Percentiles rank a stretch among this genome's conserved stretches.
phyloP scores from a whole-genome alignment of 2,797 vertebrate genomes.

The Cheirogaleus major region DNA sequence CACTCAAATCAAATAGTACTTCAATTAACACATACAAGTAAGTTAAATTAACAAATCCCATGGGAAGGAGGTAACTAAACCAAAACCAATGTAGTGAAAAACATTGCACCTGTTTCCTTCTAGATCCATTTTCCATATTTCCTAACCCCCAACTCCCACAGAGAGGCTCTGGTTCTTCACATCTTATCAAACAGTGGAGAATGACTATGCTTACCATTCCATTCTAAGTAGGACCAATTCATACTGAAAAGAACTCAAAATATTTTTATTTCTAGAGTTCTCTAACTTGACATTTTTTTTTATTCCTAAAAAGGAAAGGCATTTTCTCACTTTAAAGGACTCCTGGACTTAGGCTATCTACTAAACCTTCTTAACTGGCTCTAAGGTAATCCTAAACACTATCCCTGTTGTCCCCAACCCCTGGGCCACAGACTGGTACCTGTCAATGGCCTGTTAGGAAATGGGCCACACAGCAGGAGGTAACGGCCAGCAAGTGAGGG shows the following conservation, averaged over 20 bases:
- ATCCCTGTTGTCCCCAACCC: background rate
- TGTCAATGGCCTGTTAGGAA: no score
- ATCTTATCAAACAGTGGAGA: background rate
- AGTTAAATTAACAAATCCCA: background rate
- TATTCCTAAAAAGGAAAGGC: background rate
- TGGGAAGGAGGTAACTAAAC: background rate
- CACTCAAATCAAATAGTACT: background rate
- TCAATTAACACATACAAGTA: background rate
- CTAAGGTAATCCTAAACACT: background rate
- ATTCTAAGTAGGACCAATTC: background rate
- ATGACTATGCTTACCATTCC: background rate
- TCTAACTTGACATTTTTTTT: background rate
- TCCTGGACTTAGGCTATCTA: background rate
- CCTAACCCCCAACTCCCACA: background rate
- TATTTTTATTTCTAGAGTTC: slow-evolving; percentile 12
- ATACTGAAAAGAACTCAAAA: background rate
- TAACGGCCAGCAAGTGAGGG: no score
- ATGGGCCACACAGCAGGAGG: no score
- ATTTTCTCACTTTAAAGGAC: background rate
- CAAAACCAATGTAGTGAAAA: background rate
- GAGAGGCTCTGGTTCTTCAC: background rate
- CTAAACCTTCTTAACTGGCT: background rate
- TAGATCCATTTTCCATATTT: background rate
- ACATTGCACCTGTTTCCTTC: background rate
- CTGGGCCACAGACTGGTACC: no score